Percentiles rank a stretch among this genome's conserved stretches.
These are phyloP conservation scores for Ceraclea dissimilis DNA, from an alignment of 2,888 invertebrate species.

Conservation along the genomic window DNA sequence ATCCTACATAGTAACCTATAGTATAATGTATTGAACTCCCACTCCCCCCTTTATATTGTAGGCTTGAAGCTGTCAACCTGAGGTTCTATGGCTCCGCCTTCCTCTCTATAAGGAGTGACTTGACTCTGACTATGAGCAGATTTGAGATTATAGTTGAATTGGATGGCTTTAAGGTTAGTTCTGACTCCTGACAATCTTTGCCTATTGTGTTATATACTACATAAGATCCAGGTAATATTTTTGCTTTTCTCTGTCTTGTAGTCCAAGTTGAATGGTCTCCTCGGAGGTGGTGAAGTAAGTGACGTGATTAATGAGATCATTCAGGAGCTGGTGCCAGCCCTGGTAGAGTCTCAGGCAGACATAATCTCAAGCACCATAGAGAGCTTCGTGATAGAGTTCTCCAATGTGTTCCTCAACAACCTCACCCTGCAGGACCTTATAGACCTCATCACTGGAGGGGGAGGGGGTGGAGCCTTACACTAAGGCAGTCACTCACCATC, in stretches of 20 bases:
- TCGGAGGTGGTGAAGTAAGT: slow-evolving; percentile 19
- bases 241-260: slow-evolving; percentile 9
- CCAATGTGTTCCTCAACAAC: slow-evolving; percentile 11
- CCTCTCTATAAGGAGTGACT: slow-evolving; percentile 2
- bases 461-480: not conserved
- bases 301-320: slow-evolving; percentile 19
- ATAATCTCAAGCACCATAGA: slow-evolving; percentile 6
- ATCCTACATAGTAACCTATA: too few species aligned
- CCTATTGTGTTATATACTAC: not conserved
- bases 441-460: slow-evolving; percentile 14
- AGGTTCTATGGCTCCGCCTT: slow-evolving; percentile 9
- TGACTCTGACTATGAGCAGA: slow-evolving; percentile 11
- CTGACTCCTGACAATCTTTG: not conserved
- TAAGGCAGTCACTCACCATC: too few species aligned
- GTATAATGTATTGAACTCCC: too few species aligned
- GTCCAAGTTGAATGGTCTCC: slow-evolving; percentile 18
- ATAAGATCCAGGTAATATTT: not conserved
- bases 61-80: slow-evolving; percentile 10
- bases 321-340: slow-evolving; percentile 13
- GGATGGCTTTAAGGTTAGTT: slow-evolving; percentile 13
- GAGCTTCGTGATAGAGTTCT: slow-evolving; percentile 6
- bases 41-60: too few species aligned
- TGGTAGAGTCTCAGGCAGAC: slow-evolving; percentile 12
- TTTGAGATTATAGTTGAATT: slow-evolving; percentile 12
- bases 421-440: slow-evolving; percentile 12